These are phyloP conservation scores for Antennarius striatus DNA, from an alignment of 2,113 vertebrate species.

Conservation along the genomic window DNA sequence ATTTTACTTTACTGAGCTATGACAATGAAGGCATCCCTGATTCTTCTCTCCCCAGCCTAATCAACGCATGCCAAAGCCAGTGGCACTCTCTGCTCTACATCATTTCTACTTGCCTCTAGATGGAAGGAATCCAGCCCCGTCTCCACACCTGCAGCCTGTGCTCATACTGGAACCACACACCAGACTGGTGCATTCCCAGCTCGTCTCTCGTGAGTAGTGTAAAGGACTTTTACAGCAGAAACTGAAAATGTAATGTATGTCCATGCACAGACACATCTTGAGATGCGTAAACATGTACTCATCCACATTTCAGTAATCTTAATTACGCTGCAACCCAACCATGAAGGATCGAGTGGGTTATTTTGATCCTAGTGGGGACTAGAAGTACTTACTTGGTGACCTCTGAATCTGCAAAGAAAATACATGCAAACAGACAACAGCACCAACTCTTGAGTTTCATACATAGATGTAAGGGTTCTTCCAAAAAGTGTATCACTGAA, in stretches of 20 bases:
- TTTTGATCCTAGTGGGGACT: no score
- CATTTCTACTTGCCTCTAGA: conserved; percentile 82
- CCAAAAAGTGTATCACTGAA: no score
- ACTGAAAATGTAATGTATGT: neutral
- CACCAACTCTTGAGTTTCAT: no score
- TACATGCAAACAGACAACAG: no score
- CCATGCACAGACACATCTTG: neutral
- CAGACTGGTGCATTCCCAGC: conserved; percentile 79
- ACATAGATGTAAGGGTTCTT: no score
- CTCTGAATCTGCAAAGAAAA: no score
- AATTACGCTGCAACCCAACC: neutral
- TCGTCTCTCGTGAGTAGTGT: conserved; percentile 82
- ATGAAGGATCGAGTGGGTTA: neutral
- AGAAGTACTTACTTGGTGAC: no score
- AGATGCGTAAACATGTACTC: neutral
- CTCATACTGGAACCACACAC: conserved; percentile 89
- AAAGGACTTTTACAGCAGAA: conserved; percentile 8
- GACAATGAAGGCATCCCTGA: neutral
- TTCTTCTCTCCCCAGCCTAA: conserved; percentile 72
- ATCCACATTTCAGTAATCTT: neutral
- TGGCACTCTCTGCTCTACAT: conserved; percentile 67
- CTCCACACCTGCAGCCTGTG: conserved; percentile 85
- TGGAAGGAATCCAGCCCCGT: conserved; percentile 73
- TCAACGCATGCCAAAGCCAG: conserved; percentile 66
- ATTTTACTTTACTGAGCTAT: neutral